Evolutionary conservation across 2,797 vertebrate genomes (phyloP), one percentile per base, ranked within the genome.

Genomic region (Chelon labrosus): DNA sequence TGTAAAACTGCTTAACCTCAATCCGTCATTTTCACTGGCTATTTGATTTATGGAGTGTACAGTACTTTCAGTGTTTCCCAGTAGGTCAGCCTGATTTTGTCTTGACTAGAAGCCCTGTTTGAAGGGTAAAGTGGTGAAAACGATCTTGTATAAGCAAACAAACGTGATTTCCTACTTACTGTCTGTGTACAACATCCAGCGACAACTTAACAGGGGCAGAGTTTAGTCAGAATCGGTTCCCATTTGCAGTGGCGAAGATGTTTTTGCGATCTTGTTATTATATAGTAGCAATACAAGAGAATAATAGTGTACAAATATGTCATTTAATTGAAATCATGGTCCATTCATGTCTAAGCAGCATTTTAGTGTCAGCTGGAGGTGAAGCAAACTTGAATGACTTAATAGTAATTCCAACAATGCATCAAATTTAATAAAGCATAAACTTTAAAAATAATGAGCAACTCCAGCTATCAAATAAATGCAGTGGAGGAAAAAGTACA

Each of bases 11-110:
- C 63, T 86, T 77, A 65, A 80, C 89, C 90, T 75, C 77, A 86
- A 84, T 87, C 82, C 91, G 89, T 88, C 90, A 82, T 49, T 79
- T 84, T 58, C 58, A 65, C 58, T 3, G 47, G 65, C 57, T 62
- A 35, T 69, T 75, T 76, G 59, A 89, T 88, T 73, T 73, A 88
- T 88, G 49, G 16, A 22, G 65, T 20, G 16, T 13, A 25, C n/a
- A 7, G 42, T 22, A 46, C 44, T 73, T 59, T 42, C 20, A 44
- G 27, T 61, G 67, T 70, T 57, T 73, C 70, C 58, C 14, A 37
- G 66, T 14, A 42, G 67, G 76, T 81, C 68, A 60, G 46, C 17
- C 59, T 37, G 44, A 61, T 31, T 75, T 35, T 65, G 37, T 65
- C 66, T 39, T 57, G 20, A 61, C 54, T 51, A 35, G 27, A 38